Evolutionary conservation across 2,113 vertebrate species (phyloP), one percentile per base, ranked within the genome.

Genomic region (Oryzias celebensis): DNA sequence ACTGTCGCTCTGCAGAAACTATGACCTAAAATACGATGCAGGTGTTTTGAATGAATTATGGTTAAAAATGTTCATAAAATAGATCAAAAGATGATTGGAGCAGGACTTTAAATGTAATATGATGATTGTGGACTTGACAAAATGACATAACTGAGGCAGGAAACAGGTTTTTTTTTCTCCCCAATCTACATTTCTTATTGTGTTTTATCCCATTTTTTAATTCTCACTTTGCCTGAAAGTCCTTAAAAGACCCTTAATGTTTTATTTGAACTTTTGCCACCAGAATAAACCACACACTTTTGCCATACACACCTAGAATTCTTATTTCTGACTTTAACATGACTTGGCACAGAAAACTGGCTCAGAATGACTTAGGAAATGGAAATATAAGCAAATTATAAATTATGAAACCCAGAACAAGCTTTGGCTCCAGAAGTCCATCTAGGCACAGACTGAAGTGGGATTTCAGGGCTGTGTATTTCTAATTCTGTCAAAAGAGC

Each of bases 381-480:
- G 69, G 78, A 82, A 81, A 80, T 71, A 69, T 73, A 68, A 8
- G 16, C 78, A 83, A 86, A 88, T 89, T 86, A 80, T 75, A 88
- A 84, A 89, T 90, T 68, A 84, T 47, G 2, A 84, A 85, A 73
- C 71, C 71, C 51, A 71, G 74, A 66, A 71, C 66, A 75, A 79
- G 77, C 60, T 67, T 63, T 84, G 83, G 80, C 71, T 78, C 26
- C 44, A 13, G 42, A 59, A 83, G 71, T 62, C 69, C 44, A 69
- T 72, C 61, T 78, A 73, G 85, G 80, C 85, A 86, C 85, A 59
- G 82, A 75, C 68, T 88, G 66, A 58, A 75, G 58, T 53, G 78
- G 78, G 80, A 87, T 80, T 84, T 83, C 26, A 49, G 67, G 43
- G 26, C 57, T 75, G 78, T 81, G 57, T 17, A 65, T 73, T 69